Evolutionary conservation across 2,888 invertebrate species (phyloP).

Genomic region (Athalia rosae): DNA sequence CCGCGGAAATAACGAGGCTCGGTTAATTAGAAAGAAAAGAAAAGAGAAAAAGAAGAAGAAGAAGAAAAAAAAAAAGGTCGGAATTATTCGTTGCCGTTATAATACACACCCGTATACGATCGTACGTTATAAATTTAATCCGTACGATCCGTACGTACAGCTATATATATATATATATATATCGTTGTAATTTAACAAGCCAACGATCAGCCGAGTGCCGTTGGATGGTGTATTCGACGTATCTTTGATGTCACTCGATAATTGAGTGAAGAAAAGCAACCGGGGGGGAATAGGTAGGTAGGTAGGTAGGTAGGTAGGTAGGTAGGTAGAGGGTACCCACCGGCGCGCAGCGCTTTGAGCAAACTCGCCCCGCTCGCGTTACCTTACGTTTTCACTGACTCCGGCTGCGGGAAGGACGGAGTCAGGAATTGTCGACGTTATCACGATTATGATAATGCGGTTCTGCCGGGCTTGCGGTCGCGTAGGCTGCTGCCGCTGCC

Average conservation of each 20-base stretch:
- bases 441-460: conserved; percentile 68
- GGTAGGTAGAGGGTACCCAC: no score
- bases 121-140: conserved; percentile 42
- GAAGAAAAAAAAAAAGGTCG: no score
- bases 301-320: no score
- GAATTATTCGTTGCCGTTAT: no score
- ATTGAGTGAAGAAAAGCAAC: conserved; percentile 26
- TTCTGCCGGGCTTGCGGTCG: conserved; percentile 51
- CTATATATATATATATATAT: background rate
- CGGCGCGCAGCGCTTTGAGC: background rate
- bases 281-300: no score
- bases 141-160: no score
- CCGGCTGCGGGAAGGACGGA: background rate
- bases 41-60: background rate
- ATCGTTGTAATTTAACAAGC: background rate
- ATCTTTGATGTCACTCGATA: conserved; percentile 25
- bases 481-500: background rate
- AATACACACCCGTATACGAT: conserved; percentile 1
- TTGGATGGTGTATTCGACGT: background rate
- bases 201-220: no score
- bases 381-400: background rate
- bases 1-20: background rate
- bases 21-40: conserved; percentile 19
- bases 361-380: background rate
- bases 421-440: conserved; percentile 56